These are phyloP conservation scores for Corythornis vintsioides DNA, from an alignment of 2,113 vertebrate species.

Conservation along the genomic window DNA sequence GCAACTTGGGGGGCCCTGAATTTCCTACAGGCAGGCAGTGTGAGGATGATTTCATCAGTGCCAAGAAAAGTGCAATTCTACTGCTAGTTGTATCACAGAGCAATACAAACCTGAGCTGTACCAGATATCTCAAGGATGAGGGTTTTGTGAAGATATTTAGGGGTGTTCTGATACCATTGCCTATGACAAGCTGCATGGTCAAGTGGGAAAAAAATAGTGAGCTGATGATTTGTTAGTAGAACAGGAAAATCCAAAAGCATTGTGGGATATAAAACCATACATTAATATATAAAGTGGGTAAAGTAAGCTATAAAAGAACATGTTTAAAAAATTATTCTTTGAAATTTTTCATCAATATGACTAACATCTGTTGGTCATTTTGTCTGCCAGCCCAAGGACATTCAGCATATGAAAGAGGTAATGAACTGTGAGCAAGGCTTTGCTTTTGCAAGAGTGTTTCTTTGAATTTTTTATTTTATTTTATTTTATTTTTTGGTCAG, in stretches of 20 bases:
- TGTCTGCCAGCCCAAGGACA: background rate
- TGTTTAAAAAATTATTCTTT: constrained; percentile 44
- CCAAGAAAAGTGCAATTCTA: background rate
- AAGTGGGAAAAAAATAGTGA: background rate
- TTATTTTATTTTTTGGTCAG: background rate
- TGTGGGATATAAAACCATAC: background rate
- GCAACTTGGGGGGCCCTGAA: background rate
- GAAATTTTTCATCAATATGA: constrained; percentile 6
- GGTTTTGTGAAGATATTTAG: background rate
- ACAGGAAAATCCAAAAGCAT: background rate
- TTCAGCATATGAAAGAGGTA: constrained; percentile 53
- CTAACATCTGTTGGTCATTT: constrained; percentile 64
- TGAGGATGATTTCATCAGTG: background rate
- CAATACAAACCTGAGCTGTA: background rate
- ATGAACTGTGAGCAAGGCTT: constrained; percentile 57
- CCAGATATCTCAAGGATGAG: background rate
- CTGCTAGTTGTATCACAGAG: background rate
- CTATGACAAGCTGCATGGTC: background rate
- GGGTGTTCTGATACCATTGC: background rate
- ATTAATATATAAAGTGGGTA: background rate
- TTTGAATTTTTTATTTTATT: background rate
- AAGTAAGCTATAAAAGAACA: constrained; percentile 33
- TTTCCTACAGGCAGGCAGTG: background rate
- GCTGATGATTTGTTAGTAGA: constrained; percentile 2
- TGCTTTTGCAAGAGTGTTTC: constrained; percentile 20